These are phyloP conservation scores for Percopsis transmontana DNA, from an alignment of 2,113 vertebrate species.

Conservation along the genomic window DNA sequence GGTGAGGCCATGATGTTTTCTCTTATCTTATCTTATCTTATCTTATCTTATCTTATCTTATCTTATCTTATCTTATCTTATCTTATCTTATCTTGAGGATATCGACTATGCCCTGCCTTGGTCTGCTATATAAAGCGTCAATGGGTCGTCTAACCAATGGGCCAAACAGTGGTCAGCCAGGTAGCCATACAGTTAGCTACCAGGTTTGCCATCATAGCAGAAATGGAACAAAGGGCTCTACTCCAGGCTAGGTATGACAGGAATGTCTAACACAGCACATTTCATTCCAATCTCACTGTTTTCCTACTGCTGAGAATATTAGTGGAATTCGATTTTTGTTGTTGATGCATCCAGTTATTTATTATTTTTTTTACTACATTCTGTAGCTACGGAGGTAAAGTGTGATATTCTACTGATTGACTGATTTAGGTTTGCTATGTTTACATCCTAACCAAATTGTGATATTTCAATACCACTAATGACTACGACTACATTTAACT, in stretches of 20 bases:
- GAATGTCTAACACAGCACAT: conserved; percentile 72
- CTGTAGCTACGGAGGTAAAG: too few species aligned
- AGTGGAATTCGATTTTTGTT: conserved; percentile 17
- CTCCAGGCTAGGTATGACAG: conserved; percentile 64
- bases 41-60: too few species aligned
- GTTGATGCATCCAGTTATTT: too few species aligned
- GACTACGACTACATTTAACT: too few species aligned
- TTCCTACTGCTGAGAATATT: conserved; percentile 45
- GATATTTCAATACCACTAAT: not conserved
- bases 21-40: too few species aligned
- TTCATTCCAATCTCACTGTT: conserved; percentile 45
- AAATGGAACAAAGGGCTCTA: conserved; percentile 63
- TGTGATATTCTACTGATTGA: too few species aligned
- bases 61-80: too few species aligned
- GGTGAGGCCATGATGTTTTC: too few species aligned
- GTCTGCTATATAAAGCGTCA: conserved; percentile 3
- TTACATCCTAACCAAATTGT: too few species aligned
- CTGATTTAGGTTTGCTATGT: too few species aligned
- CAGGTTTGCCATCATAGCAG: conserved; percentile 65
- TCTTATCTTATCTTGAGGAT: too few species aligned
- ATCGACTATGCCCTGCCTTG: not conserved
- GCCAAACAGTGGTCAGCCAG: conserved; percentile 19
- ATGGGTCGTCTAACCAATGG: conserved; percentile 29
- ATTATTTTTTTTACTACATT: too few species aligned
- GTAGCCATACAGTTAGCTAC: conserved; percentile 33